Percentiles rank a stretch among this genome's conserved stretches.
These are phyloP conservation scores for Sternarchorhynchus goeldii DNA, from an alignment of 2,797 vertebrate genomes.

Conservation along the genomic window DNA sequence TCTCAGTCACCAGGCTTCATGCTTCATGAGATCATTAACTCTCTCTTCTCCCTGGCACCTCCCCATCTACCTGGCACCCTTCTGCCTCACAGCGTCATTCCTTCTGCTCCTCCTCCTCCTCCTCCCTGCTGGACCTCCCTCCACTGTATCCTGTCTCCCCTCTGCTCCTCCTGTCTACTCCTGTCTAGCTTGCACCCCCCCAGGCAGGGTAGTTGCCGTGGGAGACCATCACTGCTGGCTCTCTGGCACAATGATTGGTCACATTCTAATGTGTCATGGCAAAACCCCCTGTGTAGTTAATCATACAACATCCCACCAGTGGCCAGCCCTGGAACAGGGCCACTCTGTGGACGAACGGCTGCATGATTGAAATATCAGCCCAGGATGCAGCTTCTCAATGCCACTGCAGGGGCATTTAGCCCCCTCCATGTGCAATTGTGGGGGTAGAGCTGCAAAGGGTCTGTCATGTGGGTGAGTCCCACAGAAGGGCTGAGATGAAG, in stretches of 20 bases:
- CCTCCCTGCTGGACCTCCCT: slow-evolving; percentile 16
- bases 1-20: background rate
- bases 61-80: slow-evolving; percentile 7
- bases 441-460: slow-evolving; percentile 45
- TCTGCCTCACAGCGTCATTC: background rate
- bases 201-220: slow-evolving; percentile 17
- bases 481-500: slow-evolving; percentile 47
- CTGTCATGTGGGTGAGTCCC: slow-evolving; percentile 58
- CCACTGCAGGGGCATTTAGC: background rate
- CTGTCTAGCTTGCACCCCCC: background rate
- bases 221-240: slow-evolving; percentile 5
- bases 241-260: background rate
- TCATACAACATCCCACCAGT: slow-evolving; percentile 11
- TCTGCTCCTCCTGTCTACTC: slow-evolving; percentile 10
- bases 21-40: slow-evolving; percentile 4
- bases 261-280: background rate
- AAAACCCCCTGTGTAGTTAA: slow-evolving; percentile 22
- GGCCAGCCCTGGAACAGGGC: background rate
- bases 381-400: background rate
- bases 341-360: background rate
- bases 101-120: background rate
- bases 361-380: slow-evolving; percentile 15
- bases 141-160: slow-evolving; percentile 28
- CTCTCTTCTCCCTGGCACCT: background rate
- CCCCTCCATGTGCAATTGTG: slow-evolving; percentile 43